Conservation (phyloP, 2,797 vertebrate species). For the Morus bassanus region DNA sequence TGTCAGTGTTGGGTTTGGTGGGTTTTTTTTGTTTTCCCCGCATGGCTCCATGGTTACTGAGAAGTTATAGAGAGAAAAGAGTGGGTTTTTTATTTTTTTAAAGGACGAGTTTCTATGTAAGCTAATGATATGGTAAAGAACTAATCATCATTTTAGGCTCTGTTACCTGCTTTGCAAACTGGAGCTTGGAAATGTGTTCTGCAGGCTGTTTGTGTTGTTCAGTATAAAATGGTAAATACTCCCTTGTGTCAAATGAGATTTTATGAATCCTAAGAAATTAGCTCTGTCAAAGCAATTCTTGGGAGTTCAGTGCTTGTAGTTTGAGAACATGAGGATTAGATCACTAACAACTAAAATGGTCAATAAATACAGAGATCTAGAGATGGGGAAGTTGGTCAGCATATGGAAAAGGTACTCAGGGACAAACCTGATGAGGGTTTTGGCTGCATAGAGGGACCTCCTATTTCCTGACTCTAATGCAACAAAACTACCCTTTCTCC, state of each 20-base stretch:
- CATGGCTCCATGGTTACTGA: background rate
- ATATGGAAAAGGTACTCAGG: accelerated
- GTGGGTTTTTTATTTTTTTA: background rate
- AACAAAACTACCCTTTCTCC: background rate
- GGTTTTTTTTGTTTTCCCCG: background rate
- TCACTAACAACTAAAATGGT: background rate
- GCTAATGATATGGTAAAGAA: background rate
- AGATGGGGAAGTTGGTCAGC: background rate
- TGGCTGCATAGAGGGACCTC: background rate
- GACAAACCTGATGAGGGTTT: background rate
- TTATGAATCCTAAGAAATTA: background rate
- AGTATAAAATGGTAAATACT: background rate
- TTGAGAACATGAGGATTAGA: background rate
- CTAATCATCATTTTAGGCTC: constrained; percentile 21
- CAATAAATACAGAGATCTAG: background rate
- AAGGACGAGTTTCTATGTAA: background rate
- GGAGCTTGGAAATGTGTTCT: constrained; percentile 20
- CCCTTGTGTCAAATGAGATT: background rate
- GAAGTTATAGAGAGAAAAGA: background rate
- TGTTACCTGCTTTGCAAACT: constrained; percentile 36
- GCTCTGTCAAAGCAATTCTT: background rate
- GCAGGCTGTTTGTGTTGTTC: background rate
- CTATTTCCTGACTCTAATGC: background rate
- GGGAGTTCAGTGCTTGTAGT: background rate
- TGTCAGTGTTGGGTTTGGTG: background rate